Conservation (phyloP, 1,140 invertebrate genomes). For the Drosophila takahashii region DNA sequence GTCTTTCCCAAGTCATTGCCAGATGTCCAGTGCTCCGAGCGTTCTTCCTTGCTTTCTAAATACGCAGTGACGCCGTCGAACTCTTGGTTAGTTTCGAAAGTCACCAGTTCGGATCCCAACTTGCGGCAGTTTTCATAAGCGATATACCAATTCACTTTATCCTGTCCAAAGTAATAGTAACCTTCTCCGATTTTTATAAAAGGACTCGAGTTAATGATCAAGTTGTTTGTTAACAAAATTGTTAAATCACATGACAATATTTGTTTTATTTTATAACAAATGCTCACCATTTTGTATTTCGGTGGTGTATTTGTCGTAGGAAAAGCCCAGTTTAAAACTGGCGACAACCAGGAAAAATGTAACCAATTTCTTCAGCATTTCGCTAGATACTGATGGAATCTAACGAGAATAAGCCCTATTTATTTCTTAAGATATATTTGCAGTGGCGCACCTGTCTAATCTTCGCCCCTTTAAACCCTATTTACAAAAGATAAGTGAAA, state of each 20-base stretch:
- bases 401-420: neutral
- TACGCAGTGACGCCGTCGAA: constrained; percentile 15
- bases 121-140: constrained; percentile 32
- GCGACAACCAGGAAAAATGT: constrained; percentile 1
- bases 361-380: constrained; percentile 2
- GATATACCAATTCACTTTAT: constrained; percentile 30
- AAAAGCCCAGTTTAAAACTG: constrained; percentile 1
- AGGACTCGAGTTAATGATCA: constrained; percentile 5
- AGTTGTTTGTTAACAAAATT: neutral
- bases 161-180: constrained; percentile 37
- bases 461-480: too few relatives aligned
- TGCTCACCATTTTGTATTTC: neutral
- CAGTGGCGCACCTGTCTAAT: too few relatives aligned
- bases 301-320: neutral
- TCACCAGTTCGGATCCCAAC: constrained; percentile 30
- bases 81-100: constrained; percentile 38
- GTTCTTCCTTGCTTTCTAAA: constrained; percentile 4
- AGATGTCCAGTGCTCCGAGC: constrained; percentile 38
- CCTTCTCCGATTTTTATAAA: constrained; percentile 28
- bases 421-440: neutral
- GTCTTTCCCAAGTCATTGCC: constrained; percentile 46
- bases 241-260: too few relatives aligned
- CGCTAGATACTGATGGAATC: neutral
- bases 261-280: neutral
- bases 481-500: neutral